Base-by-base conservation (phyloP, 2,797 vertebrate species). In the Eleutherodactylus coqui region DNA sequence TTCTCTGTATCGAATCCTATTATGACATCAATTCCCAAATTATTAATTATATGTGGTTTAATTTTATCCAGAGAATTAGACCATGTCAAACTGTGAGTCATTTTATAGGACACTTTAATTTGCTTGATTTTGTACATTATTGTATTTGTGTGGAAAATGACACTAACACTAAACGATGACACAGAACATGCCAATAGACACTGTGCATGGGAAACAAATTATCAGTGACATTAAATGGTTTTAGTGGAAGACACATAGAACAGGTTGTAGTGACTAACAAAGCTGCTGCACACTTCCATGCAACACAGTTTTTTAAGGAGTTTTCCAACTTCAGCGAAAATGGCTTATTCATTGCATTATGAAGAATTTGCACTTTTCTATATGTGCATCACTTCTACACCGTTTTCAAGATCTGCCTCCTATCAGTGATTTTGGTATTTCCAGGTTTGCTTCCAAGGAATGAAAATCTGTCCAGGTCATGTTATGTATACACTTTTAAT, bases 71-170 rank as follows among this genome's bases (percentile, higher is more conserved):
- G 13, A 17, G 62, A 16, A 7, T 34, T 34, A 64, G 24, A 32
- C n/a, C 36, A 16, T 13, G 2, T 34, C 10, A 76, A 76, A 76
- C 75, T 76, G 75, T 76, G 75, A 76, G 75, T 51, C 75, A 55
- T 55, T 58, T 55, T 53, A 14, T 55, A 24, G 11, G 29, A 51
- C 49, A 75, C 17, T 49, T 51, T 32, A 3, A 21, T 21, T 21
- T 53, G 17, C 24, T 36, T 49, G 16, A 49, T 47, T 14, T 21
- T 53, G 1, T 76, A 76, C 29, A 36, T 67, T 55, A 75, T 1
- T 32, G 43, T 72, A 2, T 77, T 5, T 13, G 2, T 36, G 55
- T 55, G 24, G 13, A 51, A 32, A 21, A 41, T 27, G 8, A n/a
- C 32, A 55, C 47, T 70, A 72, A 70, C 19, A n/a, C 11, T 69